These are phyloP conservation scores for Coturnix japonica DNA, from an alignment of 2,113 vertebrate species.

Conservation along the genomic window DNA sequence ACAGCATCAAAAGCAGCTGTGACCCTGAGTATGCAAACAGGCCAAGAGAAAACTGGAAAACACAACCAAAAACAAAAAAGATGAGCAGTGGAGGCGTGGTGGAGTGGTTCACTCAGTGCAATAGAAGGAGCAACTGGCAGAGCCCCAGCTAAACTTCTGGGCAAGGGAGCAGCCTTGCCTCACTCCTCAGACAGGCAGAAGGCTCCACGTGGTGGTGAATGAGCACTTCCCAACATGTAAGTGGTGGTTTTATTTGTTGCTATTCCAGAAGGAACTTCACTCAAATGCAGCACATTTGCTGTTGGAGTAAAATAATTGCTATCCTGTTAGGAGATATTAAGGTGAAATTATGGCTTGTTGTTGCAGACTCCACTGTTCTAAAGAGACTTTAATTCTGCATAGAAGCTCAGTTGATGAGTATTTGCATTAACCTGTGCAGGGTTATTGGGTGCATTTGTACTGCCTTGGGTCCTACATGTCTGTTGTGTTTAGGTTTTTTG, in stretches of 20 bases:
- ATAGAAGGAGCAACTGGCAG: accelerated
- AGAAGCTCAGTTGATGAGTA: neutral
- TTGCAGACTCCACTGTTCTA: neutral
- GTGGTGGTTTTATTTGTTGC: accelerated
- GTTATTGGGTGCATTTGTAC: neutral
- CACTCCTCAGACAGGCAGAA: neutral
- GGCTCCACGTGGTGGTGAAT: neutral
- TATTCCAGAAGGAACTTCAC: neutral
- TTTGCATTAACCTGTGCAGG: neutral
- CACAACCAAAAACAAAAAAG: accelerated
- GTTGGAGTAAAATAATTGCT: neutral
- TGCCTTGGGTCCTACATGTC: accelerated
- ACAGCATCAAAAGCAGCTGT: neutral
- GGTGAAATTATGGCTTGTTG: neutral
- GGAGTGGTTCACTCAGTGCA: neutral
- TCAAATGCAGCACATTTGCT: accelerated
- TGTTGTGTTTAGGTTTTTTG: neutral
- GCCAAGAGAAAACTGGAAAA: neutral
- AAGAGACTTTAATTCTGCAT: neutral
- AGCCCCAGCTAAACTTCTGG: neutral
- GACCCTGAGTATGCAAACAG: neutral
- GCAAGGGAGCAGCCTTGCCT: neutral
- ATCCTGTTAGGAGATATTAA: neutral
- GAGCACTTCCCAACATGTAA: accelerated
- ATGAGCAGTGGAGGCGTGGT: neutral